phyloP scores from a whole-genome alignment of 2,113 vertebrate genomes.

The Leucopternis melanops region DNA sequence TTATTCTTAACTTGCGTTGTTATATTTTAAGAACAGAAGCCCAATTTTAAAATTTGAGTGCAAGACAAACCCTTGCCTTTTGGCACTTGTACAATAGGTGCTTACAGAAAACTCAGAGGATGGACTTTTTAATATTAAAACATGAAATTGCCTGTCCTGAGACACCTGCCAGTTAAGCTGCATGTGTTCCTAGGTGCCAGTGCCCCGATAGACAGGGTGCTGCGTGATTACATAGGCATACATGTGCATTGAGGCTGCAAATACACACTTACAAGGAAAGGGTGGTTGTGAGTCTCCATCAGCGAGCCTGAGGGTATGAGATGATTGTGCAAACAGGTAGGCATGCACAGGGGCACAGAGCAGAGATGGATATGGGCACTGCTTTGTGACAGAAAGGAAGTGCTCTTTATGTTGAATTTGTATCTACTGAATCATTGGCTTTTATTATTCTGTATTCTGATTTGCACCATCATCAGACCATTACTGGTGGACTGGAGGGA shows the following conservation, averaged over 20 bases:
- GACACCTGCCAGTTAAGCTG: background rate
- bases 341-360: background rate
- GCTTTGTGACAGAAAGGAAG: background rate
- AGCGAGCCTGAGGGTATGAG: background rate
- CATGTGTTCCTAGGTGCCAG: background rate
- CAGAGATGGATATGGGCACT: background rate
- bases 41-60: background rate
- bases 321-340: too few relatives aligned
- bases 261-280: too few relatives aligned
- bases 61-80: background rate
- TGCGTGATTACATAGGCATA: fast-evolving
- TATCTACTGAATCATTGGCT: background rate
- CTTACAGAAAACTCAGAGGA: background rate
- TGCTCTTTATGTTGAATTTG: background rate
- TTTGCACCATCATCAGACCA: background rate
- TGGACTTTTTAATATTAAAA: background rate
- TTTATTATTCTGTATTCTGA: background rate
- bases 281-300: background rate
- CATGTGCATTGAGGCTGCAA: fast-evolving
- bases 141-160: background rate
- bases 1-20: background rate
- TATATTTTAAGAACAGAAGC: background rate
- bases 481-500: background rate
- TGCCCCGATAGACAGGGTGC: background rate
- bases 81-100: background rate